Percentiles rank a stretch among this genome's conserved stretches.
Evolutionary conservation across 2,797 vertebrate species (phyloP).

Genomic region (Sebastes jordani): DNA sequence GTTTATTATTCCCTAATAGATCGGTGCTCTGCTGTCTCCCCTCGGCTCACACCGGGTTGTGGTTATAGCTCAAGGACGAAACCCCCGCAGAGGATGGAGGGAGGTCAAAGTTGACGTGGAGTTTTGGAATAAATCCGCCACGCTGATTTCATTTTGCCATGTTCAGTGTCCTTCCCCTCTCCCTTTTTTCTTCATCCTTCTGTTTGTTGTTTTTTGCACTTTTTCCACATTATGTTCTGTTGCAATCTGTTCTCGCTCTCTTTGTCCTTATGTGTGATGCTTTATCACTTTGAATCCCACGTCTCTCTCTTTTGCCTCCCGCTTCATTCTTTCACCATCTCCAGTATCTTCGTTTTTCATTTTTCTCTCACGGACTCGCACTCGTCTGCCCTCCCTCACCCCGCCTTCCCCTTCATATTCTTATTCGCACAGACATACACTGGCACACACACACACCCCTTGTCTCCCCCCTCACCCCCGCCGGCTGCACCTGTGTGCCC

Average conservation of each 20-base stretch:
- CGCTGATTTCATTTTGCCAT: constrained; percentile 40
- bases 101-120: constrained; percentile 50
- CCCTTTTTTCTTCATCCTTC: not conserved
- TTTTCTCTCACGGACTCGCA: not conserved
- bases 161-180: constrained; percentile 25
- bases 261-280: constrained; percentile 40
- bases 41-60: constrained; percentile 40
- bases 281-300: constrained; percentile 37
- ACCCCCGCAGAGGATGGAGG: constrained; percentile 9
- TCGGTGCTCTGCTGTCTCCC: constrained; percentile 42
- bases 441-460: not conserved
- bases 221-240: constrained; percentile 26
- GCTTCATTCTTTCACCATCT: not conserved
- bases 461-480: not conserved
- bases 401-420: constrained; percentile 4
- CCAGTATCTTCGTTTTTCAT: not conserved
- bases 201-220: constrained; percentile 8
- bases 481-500: constrained; percentile 77
- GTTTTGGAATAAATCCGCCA: constrained; percentile 42
- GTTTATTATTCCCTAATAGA: constrained; percentile 75
- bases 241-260: constrained; percentile 36
- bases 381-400: not conserved
- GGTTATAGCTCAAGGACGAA: constrained; percentile 60
- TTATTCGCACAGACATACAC: constrained; percentile 46
- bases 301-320: constrained; percentile 7